phyloP scores from a whole-genome alignment of 2,797 vertebrate species.

The Poeciliopsis gracilis region DNA sequence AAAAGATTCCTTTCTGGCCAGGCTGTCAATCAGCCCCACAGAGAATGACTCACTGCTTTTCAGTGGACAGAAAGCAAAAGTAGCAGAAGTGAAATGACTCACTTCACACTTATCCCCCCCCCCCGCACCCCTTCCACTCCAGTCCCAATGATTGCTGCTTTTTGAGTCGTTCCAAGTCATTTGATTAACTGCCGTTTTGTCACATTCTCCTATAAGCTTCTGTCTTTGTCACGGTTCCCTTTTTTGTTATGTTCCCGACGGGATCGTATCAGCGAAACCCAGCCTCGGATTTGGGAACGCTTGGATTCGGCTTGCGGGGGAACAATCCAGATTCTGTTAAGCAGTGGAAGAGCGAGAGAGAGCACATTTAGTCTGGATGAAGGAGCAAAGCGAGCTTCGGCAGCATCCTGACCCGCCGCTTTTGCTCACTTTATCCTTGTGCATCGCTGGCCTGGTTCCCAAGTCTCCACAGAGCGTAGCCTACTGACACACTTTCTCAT shows the following conservation, averaged over 20 bases:
- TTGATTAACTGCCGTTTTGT: constrained; percentile 54
- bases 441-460: constrained; percentile 58
- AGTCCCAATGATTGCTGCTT: constrained; percentile 45
- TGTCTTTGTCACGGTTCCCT: constrained; percentile 49
- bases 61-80: constrained; percentile 41
- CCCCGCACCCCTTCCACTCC: constrained; percentile 1
- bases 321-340: constrained; percentile 51
- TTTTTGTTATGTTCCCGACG: constrained; percentile 40
- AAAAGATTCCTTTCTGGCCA: constrained; percentile 40
- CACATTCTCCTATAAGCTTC: constrained; percentile 50
- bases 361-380: constrained; percentile 15
- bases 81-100: constrained; percentile 57
- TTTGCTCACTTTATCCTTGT: constrained; percentile 35
- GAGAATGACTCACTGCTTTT: constrained; percentile 70
- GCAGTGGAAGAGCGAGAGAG: background rate
- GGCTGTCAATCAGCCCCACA: constrained; percentile 62
- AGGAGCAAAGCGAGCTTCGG: constrained; percentile 14
- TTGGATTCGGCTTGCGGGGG: constrained; percentile 38
- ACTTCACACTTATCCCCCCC: constrained; percentile 37
- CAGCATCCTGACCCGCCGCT: constrained; percentile 7
- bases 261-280: constrained; percentile 58
- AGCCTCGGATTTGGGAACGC: constrained; percentile 30
- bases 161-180: constrained; percentile 31
- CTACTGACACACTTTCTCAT: constrained; percentile 78
- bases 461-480: constrained; percentile 65